Evolutionary conservation across 2,888 invertebrate species (phyloP), one percentile per base, ranked within the genome.

Genomic region (Pristionchus maxplancki): DNA sequence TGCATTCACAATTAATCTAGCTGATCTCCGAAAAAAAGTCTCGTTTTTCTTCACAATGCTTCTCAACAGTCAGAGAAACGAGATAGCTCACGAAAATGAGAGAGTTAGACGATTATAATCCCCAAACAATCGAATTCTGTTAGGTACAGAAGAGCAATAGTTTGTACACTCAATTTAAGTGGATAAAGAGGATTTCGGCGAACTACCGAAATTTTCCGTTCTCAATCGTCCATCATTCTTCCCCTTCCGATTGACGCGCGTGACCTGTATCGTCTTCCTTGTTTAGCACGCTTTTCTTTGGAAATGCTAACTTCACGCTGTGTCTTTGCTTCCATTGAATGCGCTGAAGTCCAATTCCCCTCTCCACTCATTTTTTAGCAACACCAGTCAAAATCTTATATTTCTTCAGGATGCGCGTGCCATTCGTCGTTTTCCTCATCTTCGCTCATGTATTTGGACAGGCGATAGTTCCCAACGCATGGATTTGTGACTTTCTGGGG

Each of bases 401-500:
- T n/a, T n/a, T n/a, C n/a, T 53, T n/a, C 58, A 58, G 58, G 24
- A 58, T 58, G 58, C 58, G 58, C 20, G 58, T 58, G 58, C 5
- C 24, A 6, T n/a, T 58, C 24, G 0, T 58, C n/a, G 20, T 9
- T 24, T 58, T 24, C 9, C 6, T n/a, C 58, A 9, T 58, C n/a
- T 24, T 58, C 58, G 9, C 58, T n/a, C n/a, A 24, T 8, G 9
- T n/a, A 58, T n/a, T 58, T n/a, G 24, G 58, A 9, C 58, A 71
- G 37, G 71, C 20, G 24, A 71, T 71, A 37, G 37, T 78, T 44
- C 44, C 78, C 78, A 78, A 78, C 8, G 24, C 78, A 1, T 78
- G 78, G 78, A 11, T 78, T 3, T 78, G 78, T 48, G 78, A 78
- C 28, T 78, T 44, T 44, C 44, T 78, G 5, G 78, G 78, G 8